Evolutionary conservation across 2,797 vertebrate genomes (phyloP), one percentile per base, ranked within the genome.

Genomic region (Huso huso): DNA sequence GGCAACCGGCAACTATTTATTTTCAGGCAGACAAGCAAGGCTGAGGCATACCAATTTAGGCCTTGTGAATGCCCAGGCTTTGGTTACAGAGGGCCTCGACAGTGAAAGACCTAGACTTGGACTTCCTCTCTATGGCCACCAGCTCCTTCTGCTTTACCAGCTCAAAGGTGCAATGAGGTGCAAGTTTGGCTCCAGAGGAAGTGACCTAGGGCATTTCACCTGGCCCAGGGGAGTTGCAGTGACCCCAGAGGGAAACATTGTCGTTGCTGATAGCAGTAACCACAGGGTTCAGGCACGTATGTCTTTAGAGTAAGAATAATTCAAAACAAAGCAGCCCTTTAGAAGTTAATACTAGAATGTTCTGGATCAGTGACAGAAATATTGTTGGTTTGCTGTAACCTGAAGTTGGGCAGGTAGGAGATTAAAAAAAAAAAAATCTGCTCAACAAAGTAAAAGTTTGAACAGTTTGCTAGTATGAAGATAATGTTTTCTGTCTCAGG

Each of bases 161-260:
- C 51, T 48, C 4, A 67, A 67, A n/a, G 66, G 57, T 1, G 6
- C 11, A 10, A n/a, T n/a, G 57, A 48, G 58, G 12, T 51, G 12
- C 58, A 59, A 18, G 11, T 60, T 61, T 8, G 57, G 48, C 37
- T 67, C 55, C 10, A 67, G 60, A 51, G 66, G 66, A 4, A 67
- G 48, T 51, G 66, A 67, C 48, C 9, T 50, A n/a, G 66, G 66
- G 11, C 66, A 61, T 48, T 67, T 67, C 66, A 67, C 66, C 1
- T 67, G 66, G 57, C 58, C 66, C 23, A 6, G 66, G 11, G 66
- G 66, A 10, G 55, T 67, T 52, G 57, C 58, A 50, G 57, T 61
- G 13, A 67, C 53, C 4, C 57, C 6, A 7, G 66, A 50, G 58
- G 48, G 66, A 18, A 18, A 61, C 6, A 10, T 67, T 49, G 23